These are phyloP conservation scores for Temnothorax unifasciatus DNA, from an alignment of 2,888 invertebrate species.

Conservation along the genomic window DNA sequence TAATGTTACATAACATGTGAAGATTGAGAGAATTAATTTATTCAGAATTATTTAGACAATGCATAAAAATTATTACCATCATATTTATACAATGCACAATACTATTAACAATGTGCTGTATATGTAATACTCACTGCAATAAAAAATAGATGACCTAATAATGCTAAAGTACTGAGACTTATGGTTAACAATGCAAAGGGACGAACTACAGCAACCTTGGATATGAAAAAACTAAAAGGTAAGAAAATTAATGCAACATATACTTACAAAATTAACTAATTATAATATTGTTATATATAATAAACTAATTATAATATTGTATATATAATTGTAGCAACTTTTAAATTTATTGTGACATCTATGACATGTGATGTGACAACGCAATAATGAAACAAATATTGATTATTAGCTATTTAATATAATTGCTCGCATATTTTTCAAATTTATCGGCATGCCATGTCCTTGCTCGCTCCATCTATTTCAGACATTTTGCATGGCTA, in stretches of 20 bases:
- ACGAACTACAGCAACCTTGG: not conserved
- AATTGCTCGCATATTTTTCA: not conserved
- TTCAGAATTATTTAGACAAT: too few species aligned
- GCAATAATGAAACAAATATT: not conserved
- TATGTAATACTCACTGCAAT: too few species aligned
- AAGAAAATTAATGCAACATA: not conserved
- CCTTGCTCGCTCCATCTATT: not conserved
- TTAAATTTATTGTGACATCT: not conserved
- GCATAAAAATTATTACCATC: too few species aligned
- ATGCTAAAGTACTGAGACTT: too few species aligned
- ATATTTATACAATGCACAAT: too few species aligned
- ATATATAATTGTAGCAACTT: not conserved
- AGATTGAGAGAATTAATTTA: too few species aligned
- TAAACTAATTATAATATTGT: not conserved
- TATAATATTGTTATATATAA: not conserved
- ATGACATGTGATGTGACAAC: not conserved
- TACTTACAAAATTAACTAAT: not conserved
- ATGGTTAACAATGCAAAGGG: too few species aligned
- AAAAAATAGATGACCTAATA: too few species aligned
- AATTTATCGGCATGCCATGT: not conserved
- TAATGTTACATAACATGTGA: too few species aligned
- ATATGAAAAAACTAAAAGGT: not conserved
- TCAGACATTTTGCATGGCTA: slow-evolving; percentile 1
- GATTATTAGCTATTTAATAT: not conserved
- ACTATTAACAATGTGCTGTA: too few species aligned